phyloP scores from a whole-genome alignment of 2,113 vertebrate genomes.

The Paedocypris sp. region DNA sequence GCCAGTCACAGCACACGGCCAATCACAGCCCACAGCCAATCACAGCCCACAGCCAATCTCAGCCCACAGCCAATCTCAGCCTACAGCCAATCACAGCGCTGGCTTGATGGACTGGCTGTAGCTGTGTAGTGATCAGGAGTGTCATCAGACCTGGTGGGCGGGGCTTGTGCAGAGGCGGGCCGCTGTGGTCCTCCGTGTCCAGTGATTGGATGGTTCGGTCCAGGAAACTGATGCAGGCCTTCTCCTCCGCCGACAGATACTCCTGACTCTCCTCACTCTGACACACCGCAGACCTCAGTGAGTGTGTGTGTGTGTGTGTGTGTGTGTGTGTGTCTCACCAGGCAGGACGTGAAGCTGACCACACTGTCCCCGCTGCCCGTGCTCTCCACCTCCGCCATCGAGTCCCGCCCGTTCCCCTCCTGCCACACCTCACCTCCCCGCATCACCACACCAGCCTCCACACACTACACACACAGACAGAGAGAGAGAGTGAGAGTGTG shows the following conservation, averaged over 20 bases:
- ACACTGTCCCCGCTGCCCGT: conserved; percentile 73
- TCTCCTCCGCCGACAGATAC: conserved; percentile 81
- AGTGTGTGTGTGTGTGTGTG: background rate
- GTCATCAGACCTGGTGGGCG: too few species aligned
- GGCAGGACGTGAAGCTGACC: conserved; percentile 64
- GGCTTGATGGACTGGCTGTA: conserved; percentile 38
- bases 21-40: too few species aligned
- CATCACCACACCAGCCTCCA: too few species aligned
- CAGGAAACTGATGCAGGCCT: conserved; percentile 83
- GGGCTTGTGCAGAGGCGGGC: too few species aligned
- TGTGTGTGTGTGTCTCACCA: conserved; percentile 60
- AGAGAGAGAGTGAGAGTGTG: too few species aligned
- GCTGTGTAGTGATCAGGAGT: conserved; percentile 45
- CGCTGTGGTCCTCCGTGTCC: conserved; percentile 73
- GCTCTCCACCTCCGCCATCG: conserved; percentile 48
- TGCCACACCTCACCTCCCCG: conserved; percentile 72
- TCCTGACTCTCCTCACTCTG: conserved; percentile 78
- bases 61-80: too few species aligned
- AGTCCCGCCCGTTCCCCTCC: conserved; percentile 57
- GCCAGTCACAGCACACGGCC: too few species aligned
- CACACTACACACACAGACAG: too few species aligned
- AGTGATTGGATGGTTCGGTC: conserved; percentile 86
- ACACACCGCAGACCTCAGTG: conserved; percentile 3
- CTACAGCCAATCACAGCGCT: too few species aligned
- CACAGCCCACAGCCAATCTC: too few species aligned